phyloP scores from a whole-genome alignment of 1,140 invertebrate species.

The Diachasmimorpha longicaudata region DNA sequence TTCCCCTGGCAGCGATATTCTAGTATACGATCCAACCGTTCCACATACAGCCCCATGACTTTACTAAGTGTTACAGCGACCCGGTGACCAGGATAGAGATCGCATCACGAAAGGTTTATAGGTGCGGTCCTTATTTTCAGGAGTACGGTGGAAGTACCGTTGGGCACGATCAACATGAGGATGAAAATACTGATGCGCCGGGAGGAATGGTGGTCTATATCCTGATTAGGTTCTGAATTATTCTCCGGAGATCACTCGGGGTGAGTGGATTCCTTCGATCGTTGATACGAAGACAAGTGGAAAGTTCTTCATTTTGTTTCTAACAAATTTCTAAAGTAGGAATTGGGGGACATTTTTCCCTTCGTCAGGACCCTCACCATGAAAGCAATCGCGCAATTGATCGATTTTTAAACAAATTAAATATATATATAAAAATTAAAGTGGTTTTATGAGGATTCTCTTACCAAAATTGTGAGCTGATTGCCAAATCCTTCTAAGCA shows the following conservation, averaged over 20 bases:
- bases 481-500: not conserved
- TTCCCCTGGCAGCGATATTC: not conserved
- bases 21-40: not conserved
- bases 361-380: no score
- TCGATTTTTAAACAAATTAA: no score
- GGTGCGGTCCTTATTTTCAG: slow-evolving; percentile 14
- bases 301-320: not conserved
- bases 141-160: slow-evolving; percentile 1
- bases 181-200: not conserved
- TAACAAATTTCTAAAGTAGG: not conserved
- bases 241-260: no score
- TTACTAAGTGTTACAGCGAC: slow-evolving; percentile 13
- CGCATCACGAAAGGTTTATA: not conserved
- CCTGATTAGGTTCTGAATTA: not conserved
- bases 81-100: slow-evolving; percentile 12
- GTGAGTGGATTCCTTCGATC: no score
- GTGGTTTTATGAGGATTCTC: not conserved
- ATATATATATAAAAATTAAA: no score
- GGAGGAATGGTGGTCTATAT: not conserved
- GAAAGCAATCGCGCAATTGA: no score
- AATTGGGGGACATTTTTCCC: no score
- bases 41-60: slow-evolving; percentile 2
- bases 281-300: no score
- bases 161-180: not conserved
- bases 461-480: not conserved